Percentiles rank a stretch among this genome's conserved stretches.
phyloP scores from a whole-genome alignment of 1,140 invertebrate genomes.

The Copidosoma floridanum region DNA sequence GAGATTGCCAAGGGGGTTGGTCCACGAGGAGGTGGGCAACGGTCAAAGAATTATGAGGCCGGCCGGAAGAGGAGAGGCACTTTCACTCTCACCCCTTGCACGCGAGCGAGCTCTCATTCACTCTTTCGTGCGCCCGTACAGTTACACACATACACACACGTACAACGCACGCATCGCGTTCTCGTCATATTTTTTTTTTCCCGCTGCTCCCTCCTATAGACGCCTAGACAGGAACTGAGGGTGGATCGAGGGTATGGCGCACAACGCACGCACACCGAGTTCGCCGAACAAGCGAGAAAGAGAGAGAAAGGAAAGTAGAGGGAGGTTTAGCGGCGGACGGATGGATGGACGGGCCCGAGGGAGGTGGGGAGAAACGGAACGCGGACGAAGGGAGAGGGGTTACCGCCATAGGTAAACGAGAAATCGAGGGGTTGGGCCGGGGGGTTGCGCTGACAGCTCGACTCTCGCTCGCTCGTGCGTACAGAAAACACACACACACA shows the following conservation, averaged over 20 bases:
- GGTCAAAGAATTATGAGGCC: constrained; percentile 21
- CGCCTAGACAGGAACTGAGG: constrained; percentile 1
- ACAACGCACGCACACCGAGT: background rate
- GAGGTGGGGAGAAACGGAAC: constrained; percentile 1
- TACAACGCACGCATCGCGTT: constrained; percentile 6
- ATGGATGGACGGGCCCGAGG: background rate
- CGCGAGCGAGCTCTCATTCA: no score
- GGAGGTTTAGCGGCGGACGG: background rate
- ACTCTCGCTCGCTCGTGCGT: constrained; percentile 50
- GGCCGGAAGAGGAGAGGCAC: background rate
- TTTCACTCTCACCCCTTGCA: background rate
- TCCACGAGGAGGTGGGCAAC: constrained; percentile 16
- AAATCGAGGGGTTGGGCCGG: constrained; percentile 45
- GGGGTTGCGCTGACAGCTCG: constrained; percentile 57
- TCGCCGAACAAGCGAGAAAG: background rate
- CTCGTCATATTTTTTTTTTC: constrained; percentile 8
- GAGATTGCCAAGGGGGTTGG: constrained; percentile 8
- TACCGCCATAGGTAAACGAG: constrained; percentile 30
- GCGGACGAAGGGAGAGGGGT: constrained; percentile 5
- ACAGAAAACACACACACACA: background rate
- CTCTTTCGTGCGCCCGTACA: background rate
- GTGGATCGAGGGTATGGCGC: constrained; percentile 1
- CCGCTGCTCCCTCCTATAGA: constrained; percentile 11
- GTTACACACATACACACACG: background rate
- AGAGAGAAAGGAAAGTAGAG: background rate